phyloP scores from a whole-genome alignment of 2,113 vertebrate species.

The Laterallus jamaicensis region DNA sequence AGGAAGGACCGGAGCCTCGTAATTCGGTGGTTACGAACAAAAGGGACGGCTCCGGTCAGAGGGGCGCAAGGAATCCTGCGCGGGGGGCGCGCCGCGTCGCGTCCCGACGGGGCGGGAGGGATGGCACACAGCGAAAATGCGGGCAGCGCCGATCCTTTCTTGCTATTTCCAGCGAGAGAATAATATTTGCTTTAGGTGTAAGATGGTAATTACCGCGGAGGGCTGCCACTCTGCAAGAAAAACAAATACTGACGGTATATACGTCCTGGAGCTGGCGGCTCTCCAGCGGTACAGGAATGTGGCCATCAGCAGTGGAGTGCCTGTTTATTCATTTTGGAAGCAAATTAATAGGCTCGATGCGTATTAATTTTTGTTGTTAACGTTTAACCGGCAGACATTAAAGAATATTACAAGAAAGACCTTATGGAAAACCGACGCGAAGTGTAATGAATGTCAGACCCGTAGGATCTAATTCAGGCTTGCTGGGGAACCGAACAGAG shows the following conservation, averaged over 20 bases:
- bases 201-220: background rate
- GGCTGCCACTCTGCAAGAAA: background rate
- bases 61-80: background rate
- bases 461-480: background rate
- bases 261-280: background rate
- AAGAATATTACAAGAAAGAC: background rate
- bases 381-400: background rate
- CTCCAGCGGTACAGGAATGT: conserved; percentile 11
- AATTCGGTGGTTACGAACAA: background rate
- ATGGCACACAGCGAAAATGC: background rate
- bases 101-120: background rate
- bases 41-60: background rate
- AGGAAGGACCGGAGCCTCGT: background rate
- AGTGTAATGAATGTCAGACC: background rate
- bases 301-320: conserved; percentile 9
- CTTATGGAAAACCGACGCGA: background rate
- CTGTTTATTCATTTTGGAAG: conserved; percentile 15
- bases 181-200: conserved; percentile 28
- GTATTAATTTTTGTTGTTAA: background rate
- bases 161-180: background rate
- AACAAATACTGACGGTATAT: background rate
- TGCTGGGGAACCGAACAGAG: background rate
- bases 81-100: background rate
- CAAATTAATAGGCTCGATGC: background rate
- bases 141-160: background rate